Evolutionary conservation across 2,113 vertebrate species (phyloP).

Genomic region (Platanista minor): DNA sequence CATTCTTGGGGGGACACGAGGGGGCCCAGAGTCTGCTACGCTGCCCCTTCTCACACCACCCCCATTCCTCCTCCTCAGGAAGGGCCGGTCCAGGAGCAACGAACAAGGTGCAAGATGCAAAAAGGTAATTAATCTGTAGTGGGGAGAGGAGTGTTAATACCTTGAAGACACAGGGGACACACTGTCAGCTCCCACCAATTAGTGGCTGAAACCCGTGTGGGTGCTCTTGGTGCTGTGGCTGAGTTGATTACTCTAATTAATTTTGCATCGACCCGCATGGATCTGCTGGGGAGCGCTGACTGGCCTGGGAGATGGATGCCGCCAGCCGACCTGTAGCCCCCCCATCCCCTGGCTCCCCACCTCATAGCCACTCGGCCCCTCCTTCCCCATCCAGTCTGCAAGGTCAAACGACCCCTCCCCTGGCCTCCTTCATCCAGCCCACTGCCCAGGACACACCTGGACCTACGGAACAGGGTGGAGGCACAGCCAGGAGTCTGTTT

Average conservation of each 20-base stretch:
- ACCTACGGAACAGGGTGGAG: not conserved
- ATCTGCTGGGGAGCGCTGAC: slow-evolving; percentile 76
- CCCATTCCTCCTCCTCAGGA: accelerated
- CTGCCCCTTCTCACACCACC: not conserved
- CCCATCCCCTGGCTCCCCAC: accelerated
- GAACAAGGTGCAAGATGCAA: slow-evolving; percentile 62
- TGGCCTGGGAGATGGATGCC: slow-evolving; percentile 47
- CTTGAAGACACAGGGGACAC: slow-evolving; percentile 78
- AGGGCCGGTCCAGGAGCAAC: not conserved
- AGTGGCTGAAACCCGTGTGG: slow-evolving; percentile 80
- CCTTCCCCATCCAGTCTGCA: not conserved
- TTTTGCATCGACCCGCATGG: slow-evolving; percentile 83
- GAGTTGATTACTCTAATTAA: slow-evolving; percentile 87
- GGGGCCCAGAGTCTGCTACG: accelerated
- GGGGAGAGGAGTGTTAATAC: slow-evolving; percentile 77
- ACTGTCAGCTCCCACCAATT: slow-evolving; percentile 83
- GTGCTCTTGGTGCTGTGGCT: slow-evolving; percentile 76
- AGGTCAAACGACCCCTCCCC: not conserved
- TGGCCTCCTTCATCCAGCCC: not conserved
- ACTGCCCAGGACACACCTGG: not conserved
- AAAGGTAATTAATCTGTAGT: slow-evolving; percentile 79
- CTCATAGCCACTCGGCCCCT: accelerated
- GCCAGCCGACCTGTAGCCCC: not conserved
- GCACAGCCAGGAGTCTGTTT: accelerated
- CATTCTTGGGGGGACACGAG: accelerated